Evolutionary conservation across 2,113 vertebrate species (phyloP).

Genomic region (Neolamprologus devosi): DNA sequence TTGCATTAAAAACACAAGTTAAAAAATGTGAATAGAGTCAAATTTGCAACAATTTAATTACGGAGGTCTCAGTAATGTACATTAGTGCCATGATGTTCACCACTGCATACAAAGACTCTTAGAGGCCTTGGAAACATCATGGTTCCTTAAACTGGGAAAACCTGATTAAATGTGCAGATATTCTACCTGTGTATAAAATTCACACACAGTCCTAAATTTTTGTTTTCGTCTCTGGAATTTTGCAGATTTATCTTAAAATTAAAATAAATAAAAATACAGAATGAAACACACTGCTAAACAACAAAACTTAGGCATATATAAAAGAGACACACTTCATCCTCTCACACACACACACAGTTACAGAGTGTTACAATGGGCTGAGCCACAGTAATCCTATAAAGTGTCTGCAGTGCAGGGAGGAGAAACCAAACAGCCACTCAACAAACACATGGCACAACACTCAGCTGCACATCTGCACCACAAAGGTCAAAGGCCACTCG

Average conservation of each 20-base stretch:
- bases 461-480: not conserved
- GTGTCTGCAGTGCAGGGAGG: not conserved
- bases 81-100: not conserved
- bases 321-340: not conserved
- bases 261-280: not conserved
- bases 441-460: not conserved
- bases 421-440: not conserved
- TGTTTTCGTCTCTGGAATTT: accelerated
- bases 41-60: not conserved
- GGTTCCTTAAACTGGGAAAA: not conserved
- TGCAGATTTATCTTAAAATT: not conserved
- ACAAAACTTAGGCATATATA: not conserved
- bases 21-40: not conserved
- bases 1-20: not conserved
- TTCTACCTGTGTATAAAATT: not conserved
- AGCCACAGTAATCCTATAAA: not conserved
- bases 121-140: not conserved
- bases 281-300: not conserved
- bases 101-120: not conserved
- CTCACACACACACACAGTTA: not conserved
- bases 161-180: not conserved
- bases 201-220: not conserved
- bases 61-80: not conserved
- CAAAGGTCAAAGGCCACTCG: not conserved
- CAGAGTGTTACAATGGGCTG: not conserved